Percentiles rank a stretch among this genome's conserved stretches.
Evolutionary conservation across 2,113 vertebrate genomes (phyloP).

Genomic region (Cottus gobio): DNA sequence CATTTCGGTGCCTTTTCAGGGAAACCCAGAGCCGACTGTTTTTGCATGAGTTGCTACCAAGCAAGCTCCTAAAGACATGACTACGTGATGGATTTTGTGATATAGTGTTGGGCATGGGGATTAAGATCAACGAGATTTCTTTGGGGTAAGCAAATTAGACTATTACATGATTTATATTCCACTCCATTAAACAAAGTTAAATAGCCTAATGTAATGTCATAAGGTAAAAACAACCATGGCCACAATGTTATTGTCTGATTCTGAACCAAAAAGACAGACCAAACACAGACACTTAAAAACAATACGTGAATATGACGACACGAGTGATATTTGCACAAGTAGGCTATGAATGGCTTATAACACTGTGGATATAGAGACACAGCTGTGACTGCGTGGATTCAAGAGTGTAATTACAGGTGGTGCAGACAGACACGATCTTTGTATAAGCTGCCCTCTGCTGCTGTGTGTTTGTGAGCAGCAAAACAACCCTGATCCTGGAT

Average conservation of each 20-base stretch:
- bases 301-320: not conserved
- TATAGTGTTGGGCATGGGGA: not conserved
- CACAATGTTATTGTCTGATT: no score
- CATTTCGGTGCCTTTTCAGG: constrained; percentile 44
- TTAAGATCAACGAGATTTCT: not conserved
- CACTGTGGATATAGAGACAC: not conserved
- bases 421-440: constrained; percentile 42
- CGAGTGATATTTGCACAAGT: not conserved
- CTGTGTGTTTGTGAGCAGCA: constrained; percentile 43
- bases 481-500: constrained; percentile 77
- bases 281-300: not conserved
- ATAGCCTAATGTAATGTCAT: not conserved
- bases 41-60: constrained; percentile 1
- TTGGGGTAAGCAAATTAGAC: not conserved
- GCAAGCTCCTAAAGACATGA: not conserved
- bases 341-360: not conserved
- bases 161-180: not conserved
- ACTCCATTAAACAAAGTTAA: not conserved
- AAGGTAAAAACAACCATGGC: not conserved
- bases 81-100: not conserved
- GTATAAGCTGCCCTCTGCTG: constrained; percentile 1
- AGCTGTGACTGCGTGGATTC: not conserved
- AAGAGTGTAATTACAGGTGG: constrained; percentile 13
- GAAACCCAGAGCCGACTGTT: not conserved
- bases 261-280: not conserved